phyloP scores from a whole-genome alignment of 2,797 vertebrate species.

The Anabacerthia variegaticeps region DNA sequence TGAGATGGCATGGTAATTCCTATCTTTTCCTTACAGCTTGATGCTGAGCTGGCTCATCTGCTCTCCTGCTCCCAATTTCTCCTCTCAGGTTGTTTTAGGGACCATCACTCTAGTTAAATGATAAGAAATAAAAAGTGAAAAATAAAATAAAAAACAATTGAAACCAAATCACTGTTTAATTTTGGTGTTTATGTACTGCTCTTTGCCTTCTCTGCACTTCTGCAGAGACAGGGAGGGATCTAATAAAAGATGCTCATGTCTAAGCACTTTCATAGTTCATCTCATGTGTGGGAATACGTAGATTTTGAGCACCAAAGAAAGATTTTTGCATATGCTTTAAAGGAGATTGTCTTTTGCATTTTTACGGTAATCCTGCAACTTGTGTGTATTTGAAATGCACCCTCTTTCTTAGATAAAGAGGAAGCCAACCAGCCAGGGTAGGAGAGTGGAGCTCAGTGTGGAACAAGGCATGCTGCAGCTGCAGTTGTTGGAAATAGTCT shows the following conservation, averaged over 20 bases:
- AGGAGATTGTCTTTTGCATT: neutral
- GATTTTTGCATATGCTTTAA: neutral
- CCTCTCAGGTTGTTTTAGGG: neutral
- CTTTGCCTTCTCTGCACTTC: neutral
- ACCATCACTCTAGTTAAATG: neutral
- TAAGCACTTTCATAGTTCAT: neutral
- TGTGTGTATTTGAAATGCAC: neutral
- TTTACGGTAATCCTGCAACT: neutral
- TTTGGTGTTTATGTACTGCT: neutral
- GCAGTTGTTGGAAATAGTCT: constrained; percentile 65
- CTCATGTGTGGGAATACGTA: neutral
- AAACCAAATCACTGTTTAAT: neutral
- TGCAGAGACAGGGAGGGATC: neutral
- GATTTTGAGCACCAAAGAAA: neutral
- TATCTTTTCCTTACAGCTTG: neutral
- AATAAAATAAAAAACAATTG: neutral
- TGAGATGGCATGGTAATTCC: neutral
- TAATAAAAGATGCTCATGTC: neutral
- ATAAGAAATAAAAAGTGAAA: neutral
- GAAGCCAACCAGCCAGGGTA: constrained; percentile 14
- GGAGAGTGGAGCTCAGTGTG: neutral
- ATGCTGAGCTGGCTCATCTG: neutral
- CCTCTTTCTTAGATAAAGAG: constrained; percentile 3
- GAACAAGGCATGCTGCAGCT: constrained; percentile 57
- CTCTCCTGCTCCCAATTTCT: neutral